phyloP scores from a whole-genome alignment of 2,888 invertebrate species.

The Melangyna quadrimaculata region DNA sequence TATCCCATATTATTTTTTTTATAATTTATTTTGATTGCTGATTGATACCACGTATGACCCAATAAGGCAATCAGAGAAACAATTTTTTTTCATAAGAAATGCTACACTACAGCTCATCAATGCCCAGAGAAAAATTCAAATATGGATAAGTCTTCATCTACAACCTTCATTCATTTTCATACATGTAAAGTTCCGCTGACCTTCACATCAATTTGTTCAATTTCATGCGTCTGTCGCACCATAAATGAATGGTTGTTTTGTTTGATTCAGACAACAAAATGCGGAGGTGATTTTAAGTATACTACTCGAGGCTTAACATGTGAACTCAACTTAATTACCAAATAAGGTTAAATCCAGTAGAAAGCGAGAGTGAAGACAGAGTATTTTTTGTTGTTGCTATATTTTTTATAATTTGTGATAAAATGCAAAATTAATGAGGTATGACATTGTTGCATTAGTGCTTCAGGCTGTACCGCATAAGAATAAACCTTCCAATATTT shows the following conservation, averaged over 20 bases:
- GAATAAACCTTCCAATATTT: neutral
- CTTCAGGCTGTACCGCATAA: neutral
- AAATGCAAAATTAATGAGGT: neutral
- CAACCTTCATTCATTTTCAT: constrained; percentile 21
- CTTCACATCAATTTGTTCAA: constrained; percentile 28
- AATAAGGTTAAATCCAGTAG: constrained; percentile 2
- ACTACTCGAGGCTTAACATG: neutral
- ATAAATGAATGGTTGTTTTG: neutral
- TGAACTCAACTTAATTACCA: constrained; percentile 26
- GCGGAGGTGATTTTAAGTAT: constrained; percentile 33
- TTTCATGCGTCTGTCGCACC: neutral
- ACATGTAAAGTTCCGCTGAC: neutral
- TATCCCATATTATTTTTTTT: neutral
- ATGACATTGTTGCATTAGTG: neutral
- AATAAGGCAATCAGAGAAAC: neutral
- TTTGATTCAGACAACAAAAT: neutral
- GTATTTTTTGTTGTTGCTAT: neutral
- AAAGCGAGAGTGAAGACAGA: constrained; percentile 32
- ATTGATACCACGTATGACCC: neutral
- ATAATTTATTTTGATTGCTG: neutral
- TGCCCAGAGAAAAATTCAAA: neutral
- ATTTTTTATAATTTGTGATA: neutral
- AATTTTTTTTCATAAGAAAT: neutral
- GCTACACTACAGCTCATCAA: neutral
- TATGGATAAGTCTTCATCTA: constrained; percentile 4